Base-by-base conservation (phyloP, 1,140 invertebrate genomes). In the Penaeus indicus region DNA sequence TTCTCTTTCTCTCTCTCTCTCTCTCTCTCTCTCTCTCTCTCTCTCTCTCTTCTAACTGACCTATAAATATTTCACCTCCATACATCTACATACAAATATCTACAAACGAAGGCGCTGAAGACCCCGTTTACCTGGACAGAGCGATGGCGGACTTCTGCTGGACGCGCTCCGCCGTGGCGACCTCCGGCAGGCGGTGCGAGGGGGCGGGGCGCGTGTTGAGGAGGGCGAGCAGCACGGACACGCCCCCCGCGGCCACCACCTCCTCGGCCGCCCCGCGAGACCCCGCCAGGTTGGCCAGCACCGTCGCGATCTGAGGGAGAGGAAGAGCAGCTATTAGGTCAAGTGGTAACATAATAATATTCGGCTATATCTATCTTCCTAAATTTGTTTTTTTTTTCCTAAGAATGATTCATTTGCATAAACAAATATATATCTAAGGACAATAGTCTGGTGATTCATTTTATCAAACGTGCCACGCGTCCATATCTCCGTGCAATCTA, bases 121-220 rank as follows among this genome's bases (percentile, higher is more conserved):
- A 32, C 21, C n/a, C 2, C 60, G 47, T 22, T 90, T 47, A 95
- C 94, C 96, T 94, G 1, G 96, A 97, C 19, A 98, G 93, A 27
- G 97, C 97, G 77, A 97, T 96, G 1, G 97, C 96, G 1, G 97
- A 95, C 91, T 98, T 98, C 91, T 96, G 95, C 90, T 97, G 96
- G n/a, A 98, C 93, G 69, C 95, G 92, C 90, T 96, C 96, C 27
- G 96, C 95, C 16, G 96, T 95, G 47, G 95, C 94, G 7, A 95
- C 92, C 91, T 95, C 93, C 42, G 95, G 87, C 38, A 90, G 86
- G 54, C 90, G 87, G 54, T 84, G 93, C 91, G 91, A 92, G 75
- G 94, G 92, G 22, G 94, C 93, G 25, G 95, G 95, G 72, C 94
- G 92, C 90, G 95, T 94, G 89, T 96, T 94, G 18, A 97, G 93